phyloP scores from a whole-genome alignment of 2,888 invertebrate species.

The Parnassius mnemosyne region DNA sequence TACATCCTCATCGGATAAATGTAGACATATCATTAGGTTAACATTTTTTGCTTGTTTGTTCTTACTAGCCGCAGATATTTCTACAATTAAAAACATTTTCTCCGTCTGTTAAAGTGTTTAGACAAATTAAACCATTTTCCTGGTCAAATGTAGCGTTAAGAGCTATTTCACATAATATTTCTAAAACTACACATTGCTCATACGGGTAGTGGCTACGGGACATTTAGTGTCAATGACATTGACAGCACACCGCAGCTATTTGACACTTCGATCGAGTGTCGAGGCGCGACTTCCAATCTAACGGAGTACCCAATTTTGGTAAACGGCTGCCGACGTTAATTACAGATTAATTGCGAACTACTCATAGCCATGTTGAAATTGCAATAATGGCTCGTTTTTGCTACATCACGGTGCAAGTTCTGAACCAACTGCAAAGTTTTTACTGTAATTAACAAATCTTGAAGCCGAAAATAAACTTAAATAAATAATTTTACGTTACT shows the following conservation, averaged over 20 bases:
- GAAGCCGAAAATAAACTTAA: too few species aligned
- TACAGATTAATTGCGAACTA: conserved; percentile 18
- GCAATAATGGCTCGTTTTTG: neutral
- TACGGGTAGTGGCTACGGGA: conserved; percentile 9
- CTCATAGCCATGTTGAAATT: conserved; percentile 4
- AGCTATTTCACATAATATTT: too few species aligned
- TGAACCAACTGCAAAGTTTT: neutral
- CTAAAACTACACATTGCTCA: neutral
- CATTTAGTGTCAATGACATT: conserved; percentile 35
- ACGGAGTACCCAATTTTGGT: conserved; percentile 20
- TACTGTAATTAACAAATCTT: too few species aligned
- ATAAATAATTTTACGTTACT: too few species aligned
- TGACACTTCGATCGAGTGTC: conserved; percentile 29
- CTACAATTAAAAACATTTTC: too few species aligned
- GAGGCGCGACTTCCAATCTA: conserved; percentile 18
- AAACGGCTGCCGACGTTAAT: conserved; percentile 13
- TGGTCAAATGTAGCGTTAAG: too few species aligned
- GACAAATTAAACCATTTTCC: too few species aligned
- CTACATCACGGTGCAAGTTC: neutral
- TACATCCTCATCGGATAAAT: too few species aligned
- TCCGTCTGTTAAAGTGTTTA: too few species aligned
- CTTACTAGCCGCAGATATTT: too few species aligned
- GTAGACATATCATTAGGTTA: too few species aligned
- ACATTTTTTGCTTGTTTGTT: too few species aligned
- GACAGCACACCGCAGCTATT: conserved; percentile 25